Evolutionary conservation across 2,113 vertebrate genomes (phyloP), one percentile per base, ranked within the genome.

Genomic region (Dicaeum eximium): DNA sequence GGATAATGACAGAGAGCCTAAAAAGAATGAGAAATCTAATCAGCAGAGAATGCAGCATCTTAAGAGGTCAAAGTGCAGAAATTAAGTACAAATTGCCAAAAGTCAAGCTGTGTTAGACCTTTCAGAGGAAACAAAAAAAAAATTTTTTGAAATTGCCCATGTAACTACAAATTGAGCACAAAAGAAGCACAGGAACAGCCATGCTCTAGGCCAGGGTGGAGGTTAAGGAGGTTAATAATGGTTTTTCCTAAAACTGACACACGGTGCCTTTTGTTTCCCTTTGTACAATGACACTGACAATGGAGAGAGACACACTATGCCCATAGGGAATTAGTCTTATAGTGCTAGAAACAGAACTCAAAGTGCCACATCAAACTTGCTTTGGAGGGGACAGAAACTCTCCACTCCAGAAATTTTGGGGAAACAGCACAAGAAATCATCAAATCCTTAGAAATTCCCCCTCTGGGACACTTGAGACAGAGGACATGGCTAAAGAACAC

Each of bases 1-100:
- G 16, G 37, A 30, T 90, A 82, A 80, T 61, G 80, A 64, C 25
- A 91, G 27, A 62, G 14, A 88, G 21, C 16, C 51, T 84, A 71
- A 91, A 86, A 89, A 57, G 31, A 77, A 90, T n/a, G 15, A 85
- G 61, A 66, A 88, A 51, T 70, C 65, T 74, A 81, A 94, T 92
- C 69, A 92, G 31, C 64, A 62, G 40, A 92, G 60, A 95, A 94
- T 78, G 44, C 60, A 86, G 35, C 47, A 89, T 78, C 77, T 83
- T 54, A 83, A 78, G 77, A 89, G 80, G 91, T 92, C 91, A 91
- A 92, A 97, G 92, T 33, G 61, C 60, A 93, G 56, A 94, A 94
- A 87, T 65, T 72, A 89, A 84, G 48, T 30, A 87, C 7, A 11
- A 82, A 69, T 89, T 93, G 73, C 73, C 94, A 90, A 38, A 96